Conservation (phyloP, 2,113 vertebrate genomes). For the Thamnaconus septentrionalis region DNA sequence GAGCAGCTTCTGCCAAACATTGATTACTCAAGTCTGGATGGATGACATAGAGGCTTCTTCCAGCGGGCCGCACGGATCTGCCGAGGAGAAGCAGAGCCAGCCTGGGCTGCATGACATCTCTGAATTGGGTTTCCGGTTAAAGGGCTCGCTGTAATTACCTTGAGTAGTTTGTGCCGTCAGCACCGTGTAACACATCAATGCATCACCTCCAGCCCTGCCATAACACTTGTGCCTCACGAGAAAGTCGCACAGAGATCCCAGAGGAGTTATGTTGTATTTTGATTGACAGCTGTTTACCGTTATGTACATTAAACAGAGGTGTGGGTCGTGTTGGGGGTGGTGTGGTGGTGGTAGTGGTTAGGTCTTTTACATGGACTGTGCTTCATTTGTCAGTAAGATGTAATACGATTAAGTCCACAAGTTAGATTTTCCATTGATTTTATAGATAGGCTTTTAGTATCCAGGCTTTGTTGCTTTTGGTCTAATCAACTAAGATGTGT, state of each 20-base stretch:
- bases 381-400: too few species aligned
- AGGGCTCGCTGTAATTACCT: conserved; percentile 71
- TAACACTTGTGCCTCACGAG: conserved; percentile 23
- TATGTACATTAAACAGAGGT: conserved; percentile 13
- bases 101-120: conserved; percentile 55
- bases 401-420: too few species aligned
- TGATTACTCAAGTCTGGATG: conserved; percentile 50
- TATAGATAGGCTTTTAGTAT: too few species aligned
- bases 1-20: conserved; percentile 49
- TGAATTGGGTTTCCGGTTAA: conserved; percentile 70
- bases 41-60: conserved; percentile 47
- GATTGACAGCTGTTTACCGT: conserved; percentile 39
- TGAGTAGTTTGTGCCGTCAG: conserved; percentile 47
- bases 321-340: too few species aligned
- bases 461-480: too few species aligned
- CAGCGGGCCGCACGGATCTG: conserved; percentile 27
- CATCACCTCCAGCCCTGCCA: conserved; percentile 36
- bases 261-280: conserved; percentile 22
- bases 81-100: conserved; percentile 24
- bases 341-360: too few species aligned
- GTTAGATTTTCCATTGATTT: too few species aligned
- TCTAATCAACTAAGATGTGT: too few species aligned
- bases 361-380: too few species aligned
- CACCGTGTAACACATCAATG: conserved; percentile 37
- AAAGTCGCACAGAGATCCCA: conserved; percentile 10